Base-by-base conservation (phyloP, 2,888 invertebrate genomes). In the Erannis defoliaria region DNA sequence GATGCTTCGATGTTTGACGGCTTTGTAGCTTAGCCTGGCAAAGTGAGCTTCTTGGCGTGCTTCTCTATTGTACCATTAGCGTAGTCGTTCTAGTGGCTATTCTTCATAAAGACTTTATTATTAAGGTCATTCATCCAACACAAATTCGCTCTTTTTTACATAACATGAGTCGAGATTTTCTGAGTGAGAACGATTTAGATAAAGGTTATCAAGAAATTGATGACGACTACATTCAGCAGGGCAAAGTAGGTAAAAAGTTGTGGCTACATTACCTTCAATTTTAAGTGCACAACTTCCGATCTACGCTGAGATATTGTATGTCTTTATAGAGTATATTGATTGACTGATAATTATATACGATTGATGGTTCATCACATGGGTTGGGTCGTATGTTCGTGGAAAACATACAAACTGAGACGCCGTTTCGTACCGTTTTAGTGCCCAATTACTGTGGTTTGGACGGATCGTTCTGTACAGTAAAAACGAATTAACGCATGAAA, bases 321-420 rank as follows among this genome's bases (percentile, higher is more conserved):
- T 76, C 80, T 0, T 82, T 83, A 31, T 82, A 82, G 29, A 81
- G 75, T 37, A 64, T 88, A 14, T 72, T 74, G 49, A 14, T 72
- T 74, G 49, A 82, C 79, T 2, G 87, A 87, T 45, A 73, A 77
- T 14, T 81, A 71, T 9, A 70, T 71, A 42, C 77, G 74, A 38
- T 72, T 77, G 8, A 88, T 89, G 88, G 78, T 88, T 0, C 86
- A 89, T 16, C 87, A 88, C 29, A 85, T 88, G 82, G 84, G 86
- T 2, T 88, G 82, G 84, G 86, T 2, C 50, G 88, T 9, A 76
- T 80, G 42, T 83, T 67, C 51, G 62, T 88, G 4, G 82, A 86
- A 67, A 76, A 88, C 33, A 81, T 82, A 49, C 88, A 90, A 62
- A 82, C 77, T 59, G 80, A 85, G 14, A 71, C 83, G 5, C 89